Evolutionary conservation across 2,797 vertebrate genomes (phyloP).

Genomic region (Furcifer pardalis): DNA sequence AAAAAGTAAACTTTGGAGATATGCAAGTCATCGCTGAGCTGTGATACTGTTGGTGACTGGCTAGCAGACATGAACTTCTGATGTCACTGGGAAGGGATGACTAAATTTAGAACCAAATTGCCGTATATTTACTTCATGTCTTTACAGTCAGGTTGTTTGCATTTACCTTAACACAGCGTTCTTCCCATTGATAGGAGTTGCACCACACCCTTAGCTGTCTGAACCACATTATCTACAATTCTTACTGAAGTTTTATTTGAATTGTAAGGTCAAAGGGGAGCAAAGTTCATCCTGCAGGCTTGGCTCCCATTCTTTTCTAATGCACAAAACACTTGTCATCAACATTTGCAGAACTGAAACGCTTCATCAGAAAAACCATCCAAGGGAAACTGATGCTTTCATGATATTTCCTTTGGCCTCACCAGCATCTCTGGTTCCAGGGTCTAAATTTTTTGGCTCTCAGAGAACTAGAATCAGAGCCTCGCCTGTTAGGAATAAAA

Average conservation of each 20-base stretch:
- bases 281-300: slow-evolving; percentile 32
- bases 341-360: slow-evolving; percentile 30
- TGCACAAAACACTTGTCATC: background rate
- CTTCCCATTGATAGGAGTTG: background rate
- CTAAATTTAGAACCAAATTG: background rate
- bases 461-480: background rate
- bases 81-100: too few relatives aligned
- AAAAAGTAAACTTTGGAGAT: background rate
- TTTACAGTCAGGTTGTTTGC: background rate
- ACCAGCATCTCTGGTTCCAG: slow-evolving; percentile 1
- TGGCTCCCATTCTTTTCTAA: slow-evolving; percentile 41
- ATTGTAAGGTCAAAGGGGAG: slow-evolving; percentile 23
- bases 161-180: background rate
- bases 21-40: background rate
- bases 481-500: background rate
- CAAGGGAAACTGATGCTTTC: slow-evolving; percentile 28
- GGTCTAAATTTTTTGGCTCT: slow-evolving; percentile 10
- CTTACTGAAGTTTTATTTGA: slow-evolving; percentile 2
- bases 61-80: background rate
- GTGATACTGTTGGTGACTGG: too few relatives aligned
- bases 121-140: background rate
- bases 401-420: slow-evolving; percentile 15
- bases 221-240: background rate
- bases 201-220: background rate
- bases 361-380: slow-evolving; percentile 51